Evolutionary conservation across 2,888 invertebrate genomes (phyloP), one percentile per base, ranked within the genome.

Genomic region (Apoda limacodes): DNA sequence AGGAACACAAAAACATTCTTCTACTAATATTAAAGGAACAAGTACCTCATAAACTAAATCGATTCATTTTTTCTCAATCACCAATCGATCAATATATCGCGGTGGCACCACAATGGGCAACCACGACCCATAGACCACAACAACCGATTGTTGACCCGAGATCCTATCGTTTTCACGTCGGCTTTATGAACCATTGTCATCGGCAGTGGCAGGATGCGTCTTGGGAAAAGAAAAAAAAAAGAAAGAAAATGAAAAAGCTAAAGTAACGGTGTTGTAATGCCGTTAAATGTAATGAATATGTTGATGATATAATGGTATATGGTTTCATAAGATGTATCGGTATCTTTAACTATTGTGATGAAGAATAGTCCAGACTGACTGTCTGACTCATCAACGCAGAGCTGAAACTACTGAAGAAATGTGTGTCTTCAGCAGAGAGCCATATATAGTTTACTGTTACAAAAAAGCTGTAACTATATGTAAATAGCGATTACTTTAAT

Each of bases 91-190:
- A 52, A 55, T 62, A 67, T 63, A 60, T 57, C 17, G 40, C 34
- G 45, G 40, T 49, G 35, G 43, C 37, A 52, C 56, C 55, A 68
- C 64, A 69, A 65, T 61, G 54, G 17, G n/a, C 49, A 41, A 37
- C 46, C 44, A 43, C 35, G 31, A 38, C 40, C 30, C 40, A 40
- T 39, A 48, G 47, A 58, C 66, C 64, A 64, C 66, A 60, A 61
- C 60, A 63, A 55, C 52, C 54, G 59, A 61, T 63, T 66, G 62
- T 67, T 67, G 67, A 63, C 60, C 61, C 52, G 51, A 64, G 66
- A 68, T 67, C 56, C 52, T 71, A 74, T 72, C 72, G 60, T 51
- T 65, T 64, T 52, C 61, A 59, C 40, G 23, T 36, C 32, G 43
- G 57, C 62, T 64, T 58, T 63, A 61, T 60, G 55, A 52, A 50